These are phyloP conservation scores for Drosophila fuyamai DNA, from an alignment of 1,140 invertebrate genomes.

Conservation along the genomic window DNA sequence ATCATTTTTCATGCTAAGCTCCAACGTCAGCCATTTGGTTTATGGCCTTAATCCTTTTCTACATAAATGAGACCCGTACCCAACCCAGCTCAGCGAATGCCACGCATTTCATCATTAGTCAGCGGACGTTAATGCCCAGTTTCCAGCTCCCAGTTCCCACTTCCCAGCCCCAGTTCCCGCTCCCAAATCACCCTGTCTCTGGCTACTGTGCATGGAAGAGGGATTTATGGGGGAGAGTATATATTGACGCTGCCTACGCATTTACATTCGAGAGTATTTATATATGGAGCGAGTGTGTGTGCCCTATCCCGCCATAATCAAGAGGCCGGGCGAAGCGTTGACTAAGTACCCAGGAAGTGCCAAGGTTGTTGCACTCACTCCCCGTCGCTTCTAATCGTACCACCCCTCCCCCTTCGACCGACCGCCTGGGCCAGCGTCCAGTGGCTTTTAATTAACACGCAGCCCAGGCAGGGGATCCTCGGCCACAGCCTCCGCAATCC, in stretches of 20 bases:
- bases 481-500: conserved; percentile 29
- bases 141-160: conserved; percentile 44
- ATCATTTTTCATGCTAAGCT: conserved; percentile 83
- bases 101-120: conserved; percentile 82
- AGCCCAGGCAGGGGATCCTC: conserved; percentile 51
- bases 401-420: neutral
- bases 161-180: conserved; percentile 3
- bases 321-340: conserved; percentile 66
- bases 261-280: conserved; percentile 48
- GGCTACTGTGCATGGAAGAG: conserved; percentile 36
- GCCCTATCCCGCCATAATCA: conserved; percentile 51
- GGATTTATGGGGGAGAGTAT: conserved; percentile 33
- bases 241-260: conserved; percentile 59
- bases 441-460: conserved; percentile 82
- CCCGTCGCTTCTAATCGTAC: conserved; percentile 20
- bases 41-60: conserved; percentile 82
- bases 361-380: conserved; percentile 80
- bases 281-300: conserved; percentile 27
- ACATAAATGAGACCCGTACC: conserved; percentile 72
- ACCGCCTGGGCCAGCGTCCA: conserved; percentile 58
- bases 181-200: conserved; percentile 15
- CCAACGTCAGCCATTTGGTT: conserved; percentile 81
- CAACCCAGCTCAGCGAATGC: conserved; percentile 59
- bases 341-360: conserved; percentile 82
- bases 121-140: conserved; percentile 76